These are phyloP conservation scores for Coronaproctus castanopsis DNA, from an alignment of 2,888 invertebrate species.

Conservation along the genomic window DNA sequence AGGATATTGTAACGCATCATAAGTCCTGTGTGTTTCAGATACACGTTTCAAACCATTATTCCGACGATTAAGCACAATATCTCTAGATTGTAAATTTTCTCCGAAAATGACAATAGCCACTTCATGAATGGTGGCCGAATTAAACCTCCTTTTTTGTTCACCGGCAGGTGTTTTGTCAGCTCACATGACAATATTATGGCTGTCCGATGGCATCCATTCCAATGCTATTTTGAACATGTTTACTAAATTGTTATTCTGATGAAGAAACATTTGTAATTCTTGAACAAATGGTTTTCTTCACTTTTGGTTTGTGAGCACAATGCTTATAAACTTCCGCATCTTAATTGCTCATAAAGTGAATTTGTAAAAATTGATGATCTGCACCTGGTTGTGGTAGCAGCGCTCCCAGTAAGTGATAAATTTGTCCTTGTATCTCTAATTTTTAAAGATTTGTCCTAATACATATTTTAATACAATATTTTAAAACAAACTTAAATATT, in stretches of 20 bases:
- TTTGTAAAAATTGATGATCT: conserved; percentile 3
- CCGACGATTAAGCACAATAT: conserved; percentile 21
- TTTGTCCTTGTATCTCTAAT: background rate
- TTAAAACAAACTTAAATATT: conserved; percentile 1
- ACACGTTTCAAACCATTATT: conserved; percentile 20
- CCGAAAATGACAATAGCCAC: conserved; percentile 21
- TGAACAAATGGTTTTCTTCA: conserved; percentile 2
- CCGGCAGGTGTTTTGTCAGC: conserved; percentile 21
- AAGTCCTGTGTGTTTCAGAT: conserved; percentile 23
- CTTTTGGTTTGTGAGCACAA: conserved; percentile 1
- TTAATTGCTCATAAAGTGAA: background rate
- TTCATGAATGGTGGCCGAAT: conserved; percentile 21
- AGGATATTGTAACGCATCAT: conserved; percentile 26
- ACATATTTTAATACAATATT: conserved; percentile 2
- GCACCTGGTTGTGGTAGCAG: no score
- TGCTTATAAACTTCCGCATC: conserved; percentile 1
- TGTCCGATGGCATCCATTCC: conserved; percentile 20
- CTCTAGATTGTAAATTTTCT: conserved; percentile 18
- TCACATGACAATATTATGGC: conserved; percentile 22
- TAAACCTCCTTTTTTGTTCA: conserved; percentile 22
- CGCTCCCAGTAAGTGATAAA: conserved; percentile 1
- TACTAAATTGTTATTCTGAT: conserved; percentile 3
- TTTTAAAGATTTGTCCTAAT: conserved; percentile 2
- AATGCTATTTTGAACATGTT: conserved; percentile 22
- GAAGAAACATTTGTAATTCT: conserved; percentile 4